Conservation (phyloP, 2,888 invertebrate species). For the Barypeithes pellucidus region DNA sequence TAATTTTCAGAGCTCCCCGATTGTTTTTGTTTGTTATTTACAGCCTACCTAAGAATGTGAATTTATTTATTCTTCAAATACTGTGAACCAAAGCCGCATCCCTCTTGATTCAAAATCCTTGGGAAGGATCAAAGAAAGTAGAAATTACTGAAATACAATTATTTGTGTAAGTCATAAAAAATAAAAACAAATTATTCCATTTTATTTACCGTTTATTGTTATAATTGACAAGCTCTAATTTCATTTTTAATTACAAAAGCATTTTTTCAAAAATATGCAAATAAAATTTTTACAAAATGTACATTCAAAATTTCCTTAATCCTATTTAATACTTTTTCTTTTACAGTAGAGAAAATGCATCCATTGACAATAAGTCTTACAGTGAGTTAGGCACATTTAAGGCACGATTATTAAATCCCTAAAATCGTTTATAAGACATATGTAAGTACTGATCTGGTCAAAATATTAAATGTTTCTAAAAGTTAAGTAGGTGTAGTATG, state of each 20-base stretch:
- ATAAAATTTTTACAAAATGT: slow-evolving; percentile 68
- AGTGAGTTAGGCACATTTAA: slow-evolving; percentile 63
- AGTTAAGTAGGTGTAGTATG: slow-evolving; percentile 42
- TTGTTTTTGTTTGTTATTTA: too few species aligned
- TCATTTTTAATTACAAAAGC: slow-evolving; percentile 68
- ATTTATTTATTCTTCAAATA: too few species aligned
- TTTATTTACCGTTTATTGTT: slow-evolving; percentile 67
- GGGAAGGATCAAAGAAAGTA: too few species aligned
- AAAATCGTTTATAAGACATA: slow-evolving; percentile 50
- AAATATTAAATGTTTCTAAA: slow-evolving; percentile 47
- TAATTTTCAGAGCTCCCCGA: too few species aligned
- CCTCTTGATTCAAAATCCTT: too few species aligned
- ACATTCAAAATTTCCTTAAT: slow-evolving; percentile 55
- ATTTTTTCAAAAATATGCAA: slow-evolving; percentile 58
- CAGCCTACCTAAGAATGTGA: too few species aligned
- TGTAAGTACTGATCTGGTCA: slow-evolving; percentile 63
- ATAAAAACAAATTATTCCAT: slow-evolving; percentile 60
- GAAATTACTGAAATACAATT: too few species aligned
- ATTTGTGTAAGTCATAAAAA: too few species aligned
- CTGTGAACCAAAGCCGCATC: too few species aligned
- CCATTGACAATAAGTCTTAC: slow-evolving; percentile 41
- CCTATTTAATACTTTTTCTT: slow-evolving; percentile 50
- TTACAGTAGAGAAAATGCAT: slow-evolving; percentile 45
- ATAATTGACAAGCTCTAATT: slow-evolving; percentile 69
- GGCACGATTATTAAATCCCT: slow-evolving; percentile 65